Evolutionary conservation across 1,140 invertebrate genomes (phyloP).

Genomic region (Sogatella furcifera): DNA sequence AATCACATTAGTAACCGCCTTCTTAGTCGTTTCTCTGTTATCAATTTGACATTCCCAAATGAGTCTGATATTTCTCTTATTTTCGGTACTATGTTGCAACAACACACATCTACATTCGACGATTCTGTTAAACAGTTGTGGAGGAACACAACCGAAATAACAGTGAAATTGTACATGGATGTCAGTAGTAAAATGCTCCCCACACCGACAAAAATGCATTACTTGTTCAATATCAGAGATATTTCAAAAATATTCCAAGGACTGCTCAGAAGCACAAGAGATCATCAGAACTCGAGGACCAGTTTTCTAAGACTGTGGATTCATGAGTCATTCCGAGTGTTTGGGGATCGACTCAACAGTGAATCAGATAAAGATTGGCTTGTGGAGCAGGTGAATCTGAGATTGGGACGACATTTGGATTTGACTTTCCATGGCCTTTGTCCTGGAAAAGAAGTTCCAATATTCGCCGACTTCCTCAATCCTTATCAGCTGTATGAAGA

Average conservation of each 20-base stretch:
- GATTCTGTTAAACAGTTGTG: constrained; percentile 62
- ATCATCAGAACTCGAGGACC: constrained; percentile 57
- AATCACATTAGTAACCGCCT: constrained; percentile 62
- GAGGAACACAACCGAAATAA: constrained; percentile 46
- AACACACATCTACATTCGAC: constrained; percentile 65
- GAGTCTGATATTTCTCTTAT: constrained; percentile 67
- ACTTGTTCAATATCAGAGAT: constrained; percentile 76
- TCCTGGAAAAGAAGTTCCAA: constrained; percentile 55
- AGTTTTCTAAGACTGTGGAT: constrained; percentile 67
- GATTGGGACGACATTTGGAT: constrained; percentile 63
- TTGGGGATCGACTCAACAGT: constrained; percentile 68
- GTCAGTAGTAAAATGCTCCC: constrained; percentile 62
- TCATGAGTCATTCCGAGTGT: constrained; percentile 73
- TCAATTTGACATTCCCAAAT: constrained; percentile 71
- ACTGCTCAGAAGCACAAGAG: constrained; percentile 57
- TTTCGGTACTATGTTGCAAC: constrained; percentile 68
- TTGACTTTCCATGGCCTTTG: constrained; percentile 68
- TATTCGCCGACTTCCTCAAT: constrained; percentile 67
- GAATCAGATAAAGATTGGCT: constrained; percentile 66
- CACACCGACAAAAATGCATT: constrained; percentile 79
- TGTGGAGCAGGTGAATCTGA: constrained; percentile 51
- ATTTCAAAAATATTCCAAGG: constrained; percentile 74
- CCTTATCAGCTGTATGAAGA: constrained; percentile 65
- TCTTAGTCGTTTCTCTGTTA: constrained; percentile 64
- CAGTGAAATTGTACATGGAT: constrained; percentile 61